phyloP scores from a whole-genome alignment of 2,888 invertebrate species.

The Quadriops clusia region DNA sequence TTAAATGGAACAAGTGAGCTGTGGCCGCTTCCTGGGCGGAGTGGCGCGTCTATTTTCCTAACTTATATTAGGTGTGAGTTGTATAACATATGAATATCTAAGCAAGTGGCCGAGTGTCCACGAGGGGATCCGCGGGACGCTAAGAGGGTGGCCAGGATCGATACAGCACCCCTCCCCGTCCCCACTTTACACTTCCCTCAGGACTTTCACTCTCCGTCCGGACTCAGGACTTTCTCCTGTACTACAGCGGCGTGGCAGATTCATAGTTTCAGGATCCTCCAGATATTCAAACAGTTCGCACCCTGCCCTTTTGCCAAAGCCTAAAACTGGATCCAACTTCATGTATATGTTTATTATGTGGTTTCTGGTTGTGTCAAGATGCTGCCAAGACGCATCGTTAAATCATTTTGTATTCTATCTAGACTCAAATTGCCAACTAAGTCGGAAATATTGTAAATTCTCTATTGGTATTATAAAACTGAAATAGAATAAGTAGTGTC shows the following conservation, averaged over 20 bases:
- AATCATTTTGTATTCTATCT: too few relatives aligned
- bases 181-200: constrained; percentile 38
- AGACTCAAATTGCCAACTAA: too few relatives aligned
- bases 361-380: too few relatives aligned
- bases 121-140: constrained; percentile 24
- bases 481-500: too few relatives aligned
- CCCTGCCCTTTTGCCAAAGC: too few relatives aligned
- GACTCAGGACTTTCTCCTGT: constrained; percentile 24
- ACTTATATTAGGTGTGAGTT: not conserved
- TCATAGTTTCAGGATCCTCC: too few relatives aligned
- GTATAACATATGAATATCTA: constrained; percentile 33
- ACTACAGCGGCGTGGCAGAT: constrained; percentile 15
- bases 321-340: too few relatives aligned
- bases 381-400: too few relatives aligned
- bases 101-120: constrained; percentile 35
- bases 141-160: constrained; percentile 30
- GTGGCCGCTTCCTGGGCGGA: not conserved
- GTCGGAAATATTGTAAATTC: too few relatives aligned
- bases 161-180: constrained; percentile 29
- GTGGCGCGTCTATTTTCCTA: not conserved
- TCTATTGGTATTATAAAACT: too few relatives aligned
- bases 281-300: too few relatives aligned
- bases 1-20: not conserved
- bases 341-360: too few relatives aligned
- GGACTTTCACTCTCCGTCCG: constrained; percentile 39